Evolutionary conservation across 2,797 vertebrate genomes (phyloP), one percentile per base, ranked within the genome.

Genomic region (Trachops cirrhosus): DNA sequence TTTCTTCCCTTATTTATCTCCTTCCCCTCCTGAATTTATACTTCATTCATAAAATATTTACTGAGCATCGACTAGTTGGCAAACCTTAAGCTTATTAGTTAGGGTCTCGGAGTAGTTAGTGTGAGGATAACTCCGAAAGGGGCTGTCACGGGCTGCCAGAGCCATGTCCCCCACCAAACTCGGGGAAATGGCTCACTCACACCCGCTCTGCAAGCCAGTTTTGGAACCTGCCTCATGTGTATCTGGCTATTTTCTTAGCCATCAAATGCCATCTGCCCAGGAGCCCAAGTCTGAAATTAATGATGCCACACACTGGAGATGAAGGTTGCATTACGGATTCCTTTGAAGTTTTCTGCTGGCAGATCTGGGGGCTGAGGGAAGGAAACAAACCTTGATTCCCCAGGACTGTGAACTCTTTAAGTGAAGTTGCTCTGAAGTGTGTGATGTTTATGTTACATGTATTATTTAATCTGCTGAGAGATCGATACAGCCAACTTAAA

Each of bases 391-490:
- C 29, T 67, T 37, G 46, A 54, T 29, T 80, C 14, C 39, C 39
- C 10, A 74, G 48, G 74, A 77, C 12, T 46, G 44, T 62, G 88
- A 86, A 68, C 46, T 74, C 34, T 89, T 34, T 52, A 48, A 88
- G 79, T n/a, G 10, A 87, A 57, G 21, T 34, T 85, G 39, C 75
- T 93, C 59, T 89, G 34, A 70, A 87, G 44, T 82, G 6, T 86
- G 39, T 78, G 62, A 62, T 64, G 67, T 93, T 94, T 94, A 91
- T 34, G 59, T 85, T 82, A 94, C 94, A 93, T 74, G 46, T 52
- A 89, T 91, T 86, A 95, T 86, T 91, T 93, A 95, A 91, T 96
- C 86, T 94, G 50, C 59, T 92, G 74, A 91, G 62, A 94, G 64
- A 86, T 77, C 26, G 2, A 89, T 91, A 86, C 75, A 91, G 70